phyloP scores from a whole-genome alignment of 2,888 invertebrate genomes.

The Salpingus planirostris region DNA sequence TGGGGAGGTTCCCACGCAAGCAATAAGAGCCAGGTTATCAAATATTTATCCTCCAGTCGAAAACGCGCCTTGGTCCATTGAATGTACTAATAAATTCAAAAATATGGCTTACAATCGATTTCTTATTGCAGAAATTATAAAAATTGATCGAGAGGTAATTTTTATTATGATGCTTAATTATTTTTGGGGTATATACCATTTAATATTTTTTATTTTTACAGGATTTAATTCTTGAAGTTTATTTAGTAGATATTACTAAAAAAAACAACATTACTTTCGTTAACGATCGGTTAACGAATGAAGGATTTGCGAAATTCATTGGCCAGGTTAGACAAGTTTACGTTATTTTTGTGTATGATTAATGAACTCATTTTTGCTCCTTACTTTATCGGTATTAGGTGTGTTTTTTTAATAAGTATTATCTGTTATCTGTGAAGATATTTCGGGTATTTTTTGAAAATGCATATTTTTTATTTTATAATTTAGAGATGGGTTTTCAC shows the following conservation, averaged over 20 bases:
- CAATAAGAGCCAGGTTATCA: slow-evolving; percentile 45
- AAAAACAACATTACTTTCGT: slow-evolving; percentile 43
- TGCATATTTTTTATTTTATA: too few species aligned
- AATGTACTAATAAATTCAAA: slow-evolving; percentile 38
- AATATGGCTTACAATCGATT: slow-evolving; percentile 33
- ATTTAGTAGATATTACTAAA: slow-evolving; percentile 45
- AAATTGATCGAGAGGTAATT: slow-evolving; percentile 22
- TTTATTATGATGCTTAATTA: too few species aligned
- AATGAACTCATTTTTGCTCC: too few species aligned
- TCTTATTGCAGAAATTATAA: slow-evolving; percentile 39
- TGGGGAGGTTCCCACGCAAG: slow-evolving; percentile 44
- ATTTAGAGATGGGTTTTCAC: too few species aligned
- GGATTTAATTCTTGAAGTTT: slow-evolving; percentile 27
- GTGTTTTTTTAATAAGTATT: slow-evolving; percentile 1
- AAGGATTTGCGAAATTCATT: slow-evolving; percentile 41
- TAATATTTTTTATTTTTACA: too few species aligned
- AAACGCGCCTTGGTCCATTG: slow-evolving; percentile 43
- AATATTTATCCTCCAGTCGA: slow-evolving; percentile 40
- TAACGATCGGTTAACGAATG: slow-evolving; percentile 42
- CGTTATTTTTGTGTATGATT: too few species aligned
- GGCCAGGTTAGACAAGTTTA: slow-evolving; percentile 33
- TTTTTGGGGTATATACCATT: too few species aligned
- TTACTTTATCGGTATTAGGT: background rate
- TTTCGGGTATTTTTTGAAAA: too few species aligned
- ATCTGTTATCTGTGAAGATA: background rate